Evolutionary conservation across 2,888 invertebrate genomes (phyloP), one percentile per base, ranked within the genome.

Genomic region (Liodrosophila aerea): DNA sequence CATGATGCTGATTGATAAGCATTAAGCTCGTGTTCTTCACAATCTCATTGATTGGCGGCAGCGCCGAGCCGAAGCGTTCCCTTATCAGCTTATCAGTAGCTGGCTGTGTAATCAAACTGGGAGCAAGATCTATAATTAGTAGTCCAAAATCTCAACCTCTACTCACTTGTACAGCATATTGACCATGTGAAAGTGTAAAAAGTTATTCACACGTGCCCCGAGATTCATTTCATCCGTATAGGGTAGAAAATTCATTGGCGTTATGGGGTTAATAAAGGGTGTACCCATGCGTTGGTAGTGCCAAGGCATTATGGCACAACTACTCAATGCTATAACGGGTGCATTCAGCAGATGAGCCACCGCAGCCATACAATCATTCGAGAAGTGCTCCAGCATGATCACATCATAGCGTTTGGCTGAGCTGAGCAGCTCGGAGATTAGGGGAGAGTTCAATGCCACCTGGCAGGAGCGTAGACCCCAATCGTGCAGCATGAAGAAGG

Each of bases 331-430:
- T 0, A 94, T 90, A 0, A 92, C 91, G 0, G 94, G 94, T 0
- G 92, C 93, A 13, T 91, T 86, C 15, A 94, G 91, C 72, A 92
- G 92, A 76, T 93, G 91, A 0, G 92, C 92, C 15, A 95, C 81
- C 0, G 92, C 93, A 22, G 93, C 86, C 78, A 92, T 92, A 83
- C 95, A 94, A 76, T 95, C 93, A 53, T 92, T 92, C 74, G 93
- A 93, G 83, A 95, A 95, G 45, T 92, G 92, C 87, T 95, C 94
- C 13, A 92, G 89, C 0, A 95, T 87, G 4, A 94, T 90, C 0
- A 95, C 84, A 87, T 95, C 94, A 70, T 92, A 95, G 40, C 92
- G 91, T 1, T 51, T 71, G 0, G 60, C 30, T 0, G 66, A 69
- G 4, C 45, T 58, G 2, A 87, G 57, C 1, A 87, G 56, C 11